These are phyloP conservation scores for Diadophis punctatus DNA, from an alignment of 2,113 vertebrate species.

Conservation along the genomic window DNA sequence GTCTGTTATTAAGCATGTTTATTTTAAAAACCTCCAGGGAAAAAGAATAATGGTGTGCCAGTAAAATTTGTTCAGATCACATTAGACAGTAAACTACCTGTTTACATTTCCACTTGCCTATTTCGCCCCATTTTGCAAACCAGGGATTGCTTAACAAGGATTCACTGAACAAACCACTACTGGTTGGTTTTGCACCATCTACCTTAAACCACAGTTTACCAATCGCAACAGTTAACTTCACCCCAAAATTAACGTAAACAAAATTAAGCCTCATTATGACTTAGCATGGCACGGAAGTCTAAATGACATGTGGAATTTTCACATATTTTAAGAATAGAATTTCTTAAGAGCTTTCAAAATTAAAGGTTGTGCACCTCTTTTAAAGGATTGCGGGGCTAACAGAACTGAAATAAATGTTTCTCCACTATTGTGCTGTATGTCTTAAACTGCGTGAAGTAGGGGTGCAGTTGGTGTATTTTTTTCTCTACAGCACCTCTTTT, in stretches of 20 bases:
- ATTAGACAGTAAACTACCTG: not conserved
- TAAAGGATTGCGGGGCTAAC: not conserved
- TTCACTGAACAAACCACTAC: not conserved
- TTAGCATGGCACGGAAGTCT: not conserved
- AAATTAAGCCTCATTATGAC: not conserved
- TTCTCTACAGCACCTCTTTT: not conserved
- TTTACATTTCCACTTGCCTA: not conserved
- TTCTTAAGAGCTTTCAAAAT: not conserved
- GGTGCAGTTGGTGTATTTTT: not conserved
- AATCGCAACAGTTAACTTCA: not conserved
- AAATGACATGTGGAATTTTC: not conserved
- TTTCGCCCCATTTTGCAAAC: not conserved
- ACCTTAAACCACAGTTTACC: not conserved
- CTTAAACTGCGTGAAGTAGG: not conserved
- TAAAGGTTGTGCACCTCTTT: not conserved
- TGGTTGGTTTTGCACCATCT: not conserved
- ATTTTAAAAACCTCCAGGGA: not conserved
- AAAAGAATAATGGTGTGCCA: not conserved
- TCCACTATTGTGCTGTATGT: not conserved
- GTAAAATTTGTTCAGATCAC: not conserved
- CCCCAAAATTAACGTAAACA: not conserved
- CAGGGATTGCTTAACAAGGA: not conserved
- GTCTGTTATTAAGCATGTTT: not conserved
- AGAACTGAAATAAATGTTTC: not conserved
- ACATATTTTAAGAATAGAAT: not conserved